These are phyloP conservation scores for Drosophila cognata DNA, from an alignment of 2,888 invertebrate species.

Conservation along the genomic window DNA sequence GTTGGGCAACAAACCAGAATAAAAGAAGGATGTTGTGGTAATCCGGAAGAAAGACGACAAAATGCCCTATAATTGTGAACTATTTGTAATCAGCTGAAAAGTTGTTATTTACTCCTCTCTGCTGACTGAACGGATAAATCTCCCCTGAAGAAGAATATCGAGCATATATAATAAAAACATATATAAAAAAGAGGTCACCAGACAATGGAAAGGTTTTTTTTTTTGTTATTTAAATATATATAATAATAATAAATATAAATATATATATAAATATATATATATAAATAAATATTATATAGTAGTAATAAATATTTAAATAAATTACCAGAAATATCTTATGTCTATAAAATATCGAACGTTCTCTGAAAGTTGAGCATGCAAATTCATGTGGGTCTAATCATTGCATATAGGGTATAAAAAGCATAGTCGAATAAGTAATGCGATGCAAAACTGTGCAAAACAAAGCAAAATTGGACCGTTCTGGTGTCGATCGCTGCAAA, in stretches of 20 bases:
- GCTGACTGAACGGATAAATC: not conserved
- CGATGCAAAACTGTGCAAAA: not conserved
- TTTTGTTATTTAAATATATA: not conserved
- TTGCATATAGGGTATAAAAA: not conserved
- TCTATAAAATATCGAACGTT: not conserved
- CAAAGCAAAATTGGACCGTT: not conserved
- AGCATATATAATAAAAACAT: not conserved
- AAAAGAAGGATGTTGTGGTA: constrained; percentile 23
- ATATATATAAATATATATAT: too few relatives aligned
- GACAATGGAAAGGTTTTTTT: not conserved
- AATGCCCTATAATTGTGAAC: constrained; percentile 32
- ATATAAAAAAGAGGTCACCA: not conserved
- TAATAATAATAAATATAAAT: not conserved
- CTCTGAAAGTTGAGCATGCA: not conserved
- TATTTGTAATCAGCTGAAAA: not conserved
- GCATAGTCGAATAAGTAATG: not conserved
- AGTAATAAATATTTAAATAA: not conserved
- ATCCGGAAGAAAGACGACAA: not conserved
- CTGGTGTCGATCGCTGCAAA: not conserved
- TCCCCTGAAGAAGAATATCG: not conserved
- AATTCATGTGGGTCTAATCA: not conserved
- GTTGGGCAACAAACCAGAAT: constrained; percentile 61
- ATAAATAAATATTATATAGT: too few relatives aligned
- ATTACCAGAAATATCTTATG: too few relatives aligned
- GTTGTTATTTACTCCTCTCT: not conserved